These are phyloP conservation scores for Sinocyclocheilus rhinocerous DNA, from an alignment of 2,113 vertebrate species.

Conservation along the genomic window DNA sequence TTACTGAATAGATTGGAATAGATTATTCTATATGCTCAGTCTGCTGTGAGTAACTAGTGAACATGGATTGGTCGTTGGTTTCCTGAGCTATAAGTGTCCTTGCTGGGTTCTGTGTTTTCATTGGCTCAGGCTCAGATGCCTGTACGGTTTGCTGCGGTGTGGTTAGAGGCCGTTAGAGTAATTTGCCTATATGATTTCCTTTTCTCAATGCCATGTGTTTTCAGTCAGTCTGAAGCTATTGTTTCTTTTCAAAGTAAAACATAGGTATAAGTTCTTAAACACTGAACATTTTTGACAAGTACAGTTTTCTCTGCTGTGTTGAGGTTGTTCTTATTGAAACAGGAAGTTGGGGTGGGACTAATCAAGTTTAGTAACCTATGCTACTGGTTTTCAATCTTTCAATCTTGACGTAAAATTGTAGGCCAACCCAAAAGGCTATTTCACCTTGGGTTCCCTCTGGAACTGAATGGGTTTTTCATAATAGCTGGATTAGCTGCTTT, in stretches of 20 bases:
- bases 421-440: background rate
- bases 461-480: background rate
- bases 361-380: background rate
- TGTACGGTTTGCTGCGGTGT: background rate
- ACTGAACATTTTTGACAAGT: background rate
- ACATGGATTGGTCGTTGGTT: background rate
- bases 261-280: background rate
- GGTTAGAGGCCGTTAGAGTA: constrained; percentile 17
- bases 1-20: background rate
- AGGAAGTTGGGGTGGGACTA: background rate
- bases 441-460: background rate
- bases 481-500: too few species aligned
- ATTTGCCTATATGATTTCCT: constrained; percentile 36
- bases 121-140: constrained; percentile 5
- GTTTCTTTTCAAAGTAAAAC: background rate
- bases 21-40: background rate
- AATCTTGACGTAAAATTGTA: background rate
- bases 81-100: background rate
- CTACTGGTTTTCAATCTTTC: background rate
- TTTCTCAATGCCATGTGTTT: constrained; percentile 12
- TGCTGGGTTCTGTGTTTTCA: background rate
- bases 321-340: background rate
- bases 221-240: background rate
- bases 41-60: constrained; percentile 8
- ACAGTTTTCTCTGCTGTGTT: background rate